Base-by-base conservation (phyloP, 1,140 invertebrate genomes). In the Drosophila yakuba region DNA sequence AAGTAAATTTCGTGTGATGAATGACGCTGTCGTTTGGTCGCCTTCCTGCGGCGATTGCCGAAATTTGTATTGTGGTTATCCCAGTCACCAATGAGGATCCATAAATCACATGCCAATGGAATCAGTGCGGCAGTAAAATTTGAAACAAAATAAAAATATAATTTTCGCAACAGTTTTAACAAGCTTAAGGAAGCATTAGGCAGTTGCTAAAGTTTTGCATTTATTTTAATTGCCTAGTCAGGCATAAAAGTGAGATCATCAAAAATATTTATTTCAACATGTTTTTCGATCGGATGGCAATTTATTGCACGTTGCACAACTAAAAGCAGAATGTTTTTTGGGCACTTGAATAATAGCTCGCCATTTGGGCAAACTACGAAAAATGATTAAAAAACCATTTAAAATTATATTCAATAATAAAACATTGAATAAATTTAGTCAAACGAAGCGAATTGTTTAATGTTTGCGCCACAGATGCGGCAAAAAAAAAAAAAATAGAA, bases 1-100 rank as follows among this genome's bases (percentile, higher is more conserved):
- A 88, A 88, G 84, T 89, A 88, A 88, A 88, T 88, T 89, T 84
- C 35, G 68, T 77, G 77, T 88, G 83, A 88, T 88, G 72, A 72
- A 88, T 89, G 83, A 82, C 71, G 80, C 73, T 86, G 83, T 88
- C 72, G 72, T 73, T 77, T 45, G 48, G 39, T 55, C 80, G 68
- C 59, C 57, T 61, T 76, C 44, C 69, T 54, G 52, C 57, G 48
- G 59, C 55, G 44, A 51, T 76, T 73, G 73, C 66, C 68, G 57
- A 84, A 73, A 75, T 52, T 62, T 85, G 77, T 86, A 86, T 89
- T 89, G 63, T 74, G 72, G 74, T 54, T 80, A 39, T 63, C 77
- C 58, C 73, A 54, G 61, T 41, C 36, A 61, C 78, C 38, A 64
- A 58, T 72, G 54, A 75, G 73, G 50, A 38, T 41, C 55, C 57